Conservation (phyloP, 2,888 invertebrate genomes). For the Palloptera scutellata region DNA sequence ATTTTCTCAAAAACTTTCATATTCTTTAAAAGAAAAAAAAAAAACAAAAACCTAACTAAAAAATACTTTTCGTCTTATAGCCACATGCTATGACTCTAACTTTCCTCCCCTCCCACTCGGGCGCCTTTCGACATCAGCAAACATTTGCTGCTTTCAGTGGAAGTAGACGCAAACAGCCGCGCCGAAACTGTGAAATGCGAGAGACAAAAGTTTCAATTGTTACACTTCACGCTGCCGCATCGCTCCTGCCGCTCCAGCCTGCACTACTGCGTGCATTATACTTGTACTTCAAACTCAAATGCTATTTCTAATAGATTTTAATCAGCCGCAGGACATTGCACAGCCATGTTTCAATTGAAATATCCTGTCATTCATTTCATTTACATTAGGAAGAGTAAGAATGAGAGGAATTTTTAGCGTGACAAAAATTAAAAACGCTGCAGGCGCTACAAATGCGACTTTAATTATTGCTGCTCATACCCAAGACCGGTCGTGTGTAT, state of each 20-base stretch:
- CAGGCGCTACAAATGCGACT: constrained; percentile 42
- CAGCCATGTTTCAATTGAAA: too few species aligned
- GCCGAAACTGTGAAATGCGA: too few species aligned
- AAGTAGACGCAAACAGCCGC: not conserved
- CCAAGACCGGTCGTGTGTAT: too few species aligned
- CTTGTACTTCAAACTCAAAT: constrained; percentile 15
- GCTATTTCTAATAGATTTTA: constrained; percentile 51
- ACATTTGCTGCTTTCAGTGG: constrained; percentile 49
- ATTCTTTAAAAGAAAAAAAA: not conserved
- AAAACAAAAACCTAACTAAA: constrained; percentile 18
- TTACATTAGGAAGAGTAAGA: too few species aligned
- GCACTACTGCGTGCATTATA: not conserved
- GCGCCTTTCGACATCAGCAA: constrained; percentile 35
- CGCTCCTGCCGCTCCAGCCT: not conserved
- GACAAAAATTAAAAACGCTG: constrained; percentile 48
- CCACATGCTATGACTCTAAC: not conserved
- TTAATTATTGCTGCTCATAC: constrained; percentile 49
- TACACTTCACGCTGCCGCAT: not conserved
- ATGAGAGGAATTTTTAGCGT: too few species aligned
- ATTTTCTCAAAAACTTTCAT: constrained; percentile 42
- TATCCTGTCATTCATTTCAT: too few species aligned
- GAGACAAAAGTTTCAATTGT: too few species aligned
- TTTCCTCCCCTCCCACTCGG: too few species aligned
- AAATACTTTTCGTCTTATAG: constrained; percentile 1
- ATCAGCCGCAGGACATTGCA: constrained; percentile 55